phyloP scores from a whole-genome alignment of 2,888 invertebrate genomes.

The Leptinotarsa rubiginosa region DNA sequence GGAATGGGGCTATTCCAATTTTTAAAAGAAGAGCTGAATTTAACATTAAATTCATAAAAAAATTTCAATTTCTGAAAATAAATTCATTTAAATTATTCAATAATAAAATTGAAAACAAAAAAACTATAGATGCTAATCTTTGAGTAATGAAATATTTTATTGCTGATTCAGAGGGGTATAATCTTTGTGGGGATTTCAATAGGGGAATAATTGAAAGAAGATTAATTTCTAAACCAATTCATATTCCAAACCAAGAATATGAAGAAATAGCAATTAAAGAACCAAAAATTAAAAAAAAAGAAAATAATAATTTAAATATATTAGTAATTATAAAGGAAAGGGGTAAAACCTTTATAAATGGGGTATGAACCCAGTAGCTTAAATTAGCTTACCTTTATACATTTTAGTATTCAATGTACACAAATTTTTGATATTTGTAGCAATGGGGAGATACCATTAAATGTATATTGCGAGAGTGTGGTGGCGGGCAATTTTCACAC shows the following conservation, averaged over 20 bases:
- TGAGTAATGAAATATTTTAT: slow-evolving; percentile 74
- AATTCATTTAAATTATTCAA: slow-evolving; percentile 61
- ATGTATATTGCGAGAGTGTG: slow-evolving; percentile 16
- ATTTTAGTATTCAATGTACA: slow-evolving; percentile 75
- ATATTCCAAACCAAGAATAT: slow-evolving; percentile 67
- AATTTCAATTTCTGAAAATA: background rate
- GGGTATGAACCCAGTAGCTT: slow-evolving; percentile 68
- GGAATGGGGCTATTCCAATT: slow-evolving; percentile 72
- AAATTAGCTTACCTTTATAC: slow-evolving; percentile 71
- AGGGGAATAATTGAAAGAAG: slow-evolving; percentile 72
- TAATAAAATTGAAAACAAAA: slow-evolving; percentile 68
- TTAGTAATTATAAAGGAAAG: slow-evolving; percentile 70
- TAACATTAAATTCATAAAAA: slow-evolving; percentile 44
- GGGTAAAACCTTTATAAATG: slow-evolving; percentile 61
- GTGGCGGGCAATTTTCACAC: slow-evolving; percentile 10
- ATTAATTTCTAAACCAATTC: slow-evolving; percentile 76
- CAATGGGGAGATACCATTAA: slow-evolving; percentile 20
- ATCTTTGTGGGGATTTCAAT: slow-evolving; percentile 68
- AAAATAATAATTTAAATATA: slow-evolving; percentile 69
- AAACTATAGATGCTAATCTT: slow-evolving; percentile 71
- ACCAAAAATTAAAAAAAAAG: slow-evolving; percentile 66
- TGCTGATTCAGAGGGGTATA: slow-evolving; percentile 69
- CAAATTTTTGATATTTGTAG: slow-evolving; percentile 65
- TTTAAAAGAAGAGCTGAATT: slow-evolving; percentile 67
- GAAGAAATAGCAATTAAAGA: slow-evolving; percentile 68